Evolutionary conservation across 2,888 invertebrate genomes (phyloP).

Genomic region (Oxyteleia sp.): DNA sequence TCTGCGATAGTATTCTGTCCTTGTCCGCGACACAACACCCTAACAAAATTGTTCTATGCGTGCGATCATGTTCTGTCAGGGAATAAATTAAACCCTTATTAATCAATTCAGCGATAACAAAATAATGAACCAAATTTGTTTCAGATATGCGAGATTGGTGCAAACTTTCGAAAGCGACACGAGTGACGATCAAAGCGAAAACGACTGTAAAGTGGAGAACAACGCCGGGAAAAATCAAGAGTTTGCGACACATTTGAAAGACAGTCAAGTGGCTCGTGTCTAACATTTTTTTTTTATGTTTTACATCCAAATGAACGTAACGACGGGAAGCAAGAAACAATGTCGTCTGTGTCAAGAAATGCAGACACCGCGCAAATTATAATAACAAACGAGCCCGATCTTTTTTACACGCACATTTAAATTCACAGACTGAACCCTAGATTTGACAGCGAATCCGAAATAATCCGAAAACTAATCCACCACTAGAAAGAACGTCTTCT

Average conservation of each 20-base stretch:
- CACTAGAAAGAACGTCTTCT: slow-evolving; percentile 9
- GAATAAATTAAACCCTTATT: background rate
- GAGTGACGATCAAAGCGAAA: slow-evolving; percentile 74
- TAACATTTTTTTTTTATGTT: slow-evolving; percentile 52
- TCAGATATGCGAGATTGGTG: slow-evolving; percentile 84
- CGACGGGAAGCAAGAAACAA: slow-evolving; percentile 2
- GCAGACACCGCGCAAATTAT: slow-evolving; percentile 14
- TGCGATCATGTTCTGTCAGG: too few species aligned
- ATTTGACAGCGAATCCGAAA: background rate
- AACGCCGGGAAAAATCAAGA: slow-evolving; percentile 38
- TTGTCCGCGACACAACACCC: too few species aligned
- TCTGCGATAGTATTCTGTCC: too few species aligned
- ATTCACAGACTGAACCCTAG: slow-evolving; percentile 18
- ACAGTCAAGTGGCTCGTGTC: slow-evolving; percentile 21
- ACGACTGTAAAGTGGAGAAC: slow-evolving; percentile 46
- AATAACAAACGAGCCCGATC: slow-evolving; percentile 2
- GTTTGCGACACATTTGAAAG: slow-evolving; percentile 18
- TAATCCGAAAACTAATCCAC: background rate
- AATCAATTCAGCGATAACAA: background rate
- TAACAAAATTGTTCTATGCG: too few species aligned
- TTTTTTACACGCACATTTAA: slow-evolving; percentile 23
- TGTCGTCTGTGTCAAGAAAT: slow-evolving; percentile 51
- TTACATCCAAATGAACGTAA: slow-evolving; percentile 17
- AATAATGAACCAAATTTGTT: slow-evolving; percentile 22
- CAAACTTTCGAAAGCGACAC: slow-evolving; percentile 82